phyloP scores from a whole-genome alignment of 2,113 vertebrate genomes.

The Crotalus tigris region DNA sequence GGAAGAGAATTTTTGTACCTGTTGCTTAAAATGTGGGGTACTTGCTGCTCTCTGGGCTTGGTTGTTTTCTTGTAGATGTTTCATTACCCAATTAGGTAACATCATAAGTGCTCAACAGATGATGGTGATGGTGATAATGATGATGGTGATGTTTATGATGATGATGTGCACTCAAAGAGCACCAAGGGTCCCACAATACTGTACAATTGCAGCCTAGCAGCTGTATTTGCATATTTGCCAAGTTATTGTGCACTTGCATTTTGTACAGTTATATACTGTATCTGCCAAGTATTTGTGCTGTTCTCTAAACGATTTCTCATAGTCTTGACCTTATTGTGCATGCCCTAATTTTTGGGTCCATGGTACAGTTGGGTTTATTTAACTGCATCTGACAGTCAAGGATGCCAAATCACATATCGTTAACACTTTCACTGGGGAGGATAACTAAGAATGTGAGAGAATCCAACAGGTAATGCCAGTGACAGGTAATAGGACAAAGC shows the following conservation, averaged over 20 bases:
- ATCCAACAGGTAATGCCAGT: conserved; percentile 16
- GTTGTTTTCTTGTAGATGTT: background rate
- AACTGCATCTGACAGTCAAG: conserved; percentile 47
- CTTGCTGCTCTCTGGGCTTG: background rate
- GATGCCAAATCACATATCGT: conserved; percentile 31
- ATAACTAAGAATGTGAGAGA: conserved; percentile 26
- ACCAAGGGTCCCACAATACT: background rate
- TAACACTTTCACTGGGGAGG: background rate
- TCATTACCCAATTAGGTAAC: background rate
- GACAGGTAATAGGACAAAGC: conserved; percentile 42
- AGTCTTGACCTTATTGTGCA: background rate
- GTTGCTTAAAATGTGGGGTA: background rate
- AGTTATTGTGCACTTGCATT: background rate
- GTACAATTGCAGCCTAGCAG: background rate
- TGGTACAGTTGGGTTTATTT: conserved; percentile 31
- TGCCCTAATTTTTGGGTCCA: background rate
- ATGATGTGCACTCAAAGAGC: background rate
- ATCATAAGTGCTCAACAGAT: background rate
- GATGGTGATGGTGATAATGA: background rate
- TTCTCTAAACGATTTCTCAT: background rate
- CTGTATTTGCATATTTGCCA: background rate
- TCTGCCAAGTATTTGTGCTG: background rate
- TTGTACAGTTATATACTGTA: background rate
- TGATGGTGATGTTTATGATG: background rate
- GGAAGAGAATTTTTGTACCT: background rate